Evolutionary conservation across 2,888 invertebrate species (phyloP), one percentile per base, ranked within the genome.

Genomic region (Polyommatus icarus): DNA sequence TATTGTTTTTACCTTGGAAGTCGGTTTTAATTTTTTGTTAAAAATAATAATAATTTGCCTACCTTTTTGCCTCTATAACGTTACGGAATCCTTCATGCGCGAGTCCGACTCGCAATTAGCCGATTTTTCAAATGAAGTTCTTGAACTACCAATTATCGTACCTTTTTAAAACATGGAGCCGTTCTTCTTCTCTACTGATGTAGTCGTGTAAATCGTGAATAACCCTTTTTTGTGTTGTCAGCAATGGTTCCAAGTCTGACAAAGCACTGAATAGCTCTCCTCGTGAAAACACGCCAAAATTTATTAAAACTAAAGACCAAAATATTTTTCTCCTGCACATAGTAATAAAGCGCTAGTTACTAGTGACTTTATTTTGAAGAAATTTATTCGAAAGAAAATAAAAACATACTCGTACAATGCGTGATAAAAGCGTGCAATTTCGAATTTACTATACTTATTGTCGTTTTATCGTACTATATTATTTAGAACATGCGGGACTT

Each of bases 261-360:
- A 99, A 95, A 1, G 99, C 98, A 0, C 99, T 99, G 91, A 97
- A 99, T 40, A 99, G 94, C 91, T 99, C 99, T 5, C 90, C 90
- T 3, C 82, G 82, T 10, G 87, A 82, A 83, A 85, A 86, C 72
- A 85, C 79, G 79, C 81, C 84, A 7, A 85, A 59, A 78, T 84
- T 83, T 46, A 87, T 80, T 77, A 86, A 76, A 71, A 83, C 18
- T 54, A 18, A 79, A 78, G 84, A 81, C 80, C 82, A 82, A 20
- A 73, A 15, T 46, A 50, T 54, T 54, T 54, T 54, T 54, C 54
- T 54, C 18, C 18, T 4, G 54, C 15, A 54, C 54, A 54, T 54
- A 18, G 5, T 54, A 18, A 54, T 54, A 54, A 3, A 46, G 46
- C 10, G 46, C 54, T 18, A 54, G 46, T 46, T 15, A 59, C 59